Percentiles rank a stretch among this genome's conserved stretches.
Evolutionary conservation across 1,140 invertebrate genomes (phyloP).

Genomic region (Calycopis cecrops): DNA sequence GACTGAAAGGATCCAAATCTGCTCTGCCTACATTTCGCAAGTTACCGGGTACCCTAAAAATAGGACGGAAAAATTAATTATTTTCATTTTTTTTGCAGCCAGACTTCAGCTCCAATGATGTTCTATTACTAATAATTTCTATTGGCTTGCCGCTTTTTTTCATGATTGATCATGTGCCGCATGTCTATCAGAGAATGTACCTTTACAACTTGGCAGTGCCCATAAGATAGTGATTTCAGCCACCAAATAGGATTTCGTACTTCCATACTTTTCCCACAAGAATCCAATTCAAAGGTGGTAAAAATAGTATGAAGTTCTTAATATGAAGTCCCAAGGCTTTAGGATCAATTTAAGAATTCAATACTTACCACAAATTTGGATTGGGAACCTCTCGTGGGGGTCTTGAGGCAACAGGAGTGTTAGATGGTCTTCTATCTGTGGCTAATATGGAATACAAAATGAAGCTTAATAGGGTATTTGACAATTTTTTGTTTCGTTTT

Average conservation of each 20-base stretch:
- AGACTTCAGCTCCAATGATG: background rate
- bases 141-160: too few species aligned
- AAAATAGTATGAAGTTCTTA: background rate
- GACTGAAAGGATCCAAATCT: slow-evolving; percentile 85
- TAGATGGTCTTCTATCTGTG: background rate
- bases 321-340: background rate
- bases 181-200: too few species aligned
- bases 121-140: background rate
- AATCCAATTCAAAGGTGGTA: background rate
- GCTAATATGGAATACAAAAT: background rate
- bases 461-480: background rate
- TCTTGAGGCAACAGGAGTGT: background rate
- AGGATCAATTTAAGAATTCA: background rate
- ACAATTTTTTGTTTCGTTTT: too few species aligned
- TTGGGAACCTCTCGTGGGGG: background rate
- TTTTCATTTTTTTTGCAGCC: background rate
- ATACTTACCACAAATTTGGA: background rate
- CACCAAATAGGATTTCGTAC: background rate
- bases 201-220: too few species aligned
- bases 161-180: background rate
- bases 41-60: slow-evolving; percentile 47
- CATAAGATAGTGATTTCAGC: too few species aligned
- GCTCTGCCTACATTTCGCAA: slow-evolving; percentile 76
- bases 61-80: slow-evolving; percentile 7
- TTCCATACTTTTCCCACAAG: background rate